Percentiles rank a stretch among this genome's conserved stretches.
These are phyloP conservation scores for Tarsius wallacei DNA, from an alignment of 2,797 vertebrate genomes.

Conservation along the genomic window DNA sequence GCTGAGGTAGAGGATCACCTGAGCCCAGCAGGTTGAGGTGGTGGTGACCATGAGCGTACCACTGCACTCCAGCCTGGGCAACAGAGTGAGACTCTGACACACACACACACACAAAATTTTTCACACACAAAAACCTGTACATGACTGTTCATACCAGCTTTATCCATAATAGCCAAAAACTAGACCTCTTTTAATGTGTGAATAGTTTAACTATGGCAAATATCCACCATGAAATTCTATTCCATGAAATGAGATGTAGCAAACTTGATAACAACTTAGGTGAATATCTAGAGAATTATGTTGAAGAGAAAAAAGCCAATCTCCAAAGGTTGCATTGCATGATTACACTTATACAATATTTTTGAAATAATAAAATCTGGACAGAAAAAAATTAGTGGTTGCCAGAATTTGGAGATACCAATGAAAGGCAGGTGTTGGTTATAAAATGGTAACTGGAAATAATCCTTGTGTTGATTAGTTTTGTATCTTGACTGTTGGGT, in stretches of 20 bases:
- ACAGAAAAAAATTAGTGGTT: constrained; percentile 9
- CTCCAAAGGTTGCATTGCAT: neutral
- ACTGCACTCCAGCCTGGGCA: too few relatives aligned
- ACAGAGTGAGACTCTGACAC: too few relatives aligned
- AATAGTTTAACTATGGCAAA: neutral
- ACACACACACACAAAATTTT: too few relatives aligned
- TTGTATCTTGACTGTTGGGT: neutral
- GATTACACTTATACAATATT: neutral
- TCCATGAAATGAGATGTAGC: neutral
- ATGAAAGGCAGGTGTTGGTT: neutral
- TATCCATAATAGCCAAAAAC: neutral
- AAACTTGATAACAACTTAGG: neutral
- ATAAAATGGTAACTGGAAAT: neutral
- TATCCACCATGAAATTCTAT: neutral
- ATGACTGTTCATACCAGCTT: neutral
- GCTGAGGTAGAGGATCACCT: too few relatives aligned
- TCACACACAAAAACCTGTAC: neutral
- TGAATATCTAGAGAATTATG: neutral
- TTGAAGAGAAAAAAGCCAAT: neutral
- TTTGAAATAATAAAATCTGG: constrained; percentile 2
- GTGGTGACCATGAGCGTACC: too few relatives aligned
- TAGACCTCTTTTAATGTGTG: neutral
- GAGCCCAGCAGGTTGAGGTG: too few relatives aligned
- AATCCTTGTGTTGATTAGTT: neutral
- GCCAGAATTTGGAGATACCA: neutral